phyloP scores from a whole-genome alignment of 2,888 invertebrate genomes.

The Sinotaia quadrata region DNA sequence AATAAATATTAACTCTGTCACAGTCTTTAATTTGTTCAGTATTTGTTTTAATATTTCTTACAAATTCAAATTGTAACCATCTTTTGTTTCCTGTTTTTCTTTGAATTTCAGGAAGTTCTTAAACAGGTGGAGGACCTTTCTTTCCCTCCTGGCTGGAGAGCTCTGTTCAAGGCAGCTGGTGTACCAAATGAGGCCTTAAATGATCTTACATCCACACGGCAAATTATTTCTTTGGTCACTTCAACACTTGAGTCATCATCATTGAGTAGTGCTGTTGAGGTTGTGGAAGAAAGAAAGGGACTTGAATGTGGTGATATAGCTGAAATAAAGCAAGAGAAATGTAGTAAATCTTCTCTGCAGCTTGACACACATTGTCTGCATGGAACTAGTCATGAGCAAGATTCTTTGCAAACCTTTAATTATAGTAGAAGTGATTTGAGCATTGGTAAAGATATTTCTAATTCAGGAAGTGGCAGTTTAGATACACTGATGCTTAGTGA shows the following conservation, averaged over 20 bases:
- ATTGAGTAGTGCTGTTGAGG: no score
- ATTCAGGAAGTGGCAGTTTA: conserved; percentile 18
- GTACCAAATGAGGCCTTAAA: conserved; percentile 56
- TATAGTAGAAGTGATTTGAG: no score
- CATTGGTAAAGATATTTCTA: conserved; percentile 2
- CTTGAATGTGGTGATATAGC: not conserved
- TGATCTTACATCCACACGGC: conserved; percentile 59
- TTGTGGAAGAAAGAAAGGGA: conserved; percentile 12
- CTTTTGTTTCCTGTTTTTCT: no score
- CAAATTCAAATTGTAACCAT: no score
- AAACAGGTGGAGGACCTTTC: conserved; percentile 54
- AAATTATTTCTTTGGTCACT: conserved; percentile 58
- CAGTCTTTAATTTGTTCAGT: no score
- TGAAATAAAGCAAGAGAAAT: no score
- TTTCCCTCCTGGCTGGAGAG: conserved; percentile 61
- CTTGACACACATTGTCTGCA: no score
- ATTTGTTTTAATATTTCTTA: no score
- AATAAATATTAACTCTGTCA: no score
- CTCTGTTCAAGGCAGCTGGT: conserved; percentile 57
- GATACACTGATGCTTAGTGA: conserved; percentile 24
- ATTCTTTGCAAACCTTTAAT: conserved; percentile 3
- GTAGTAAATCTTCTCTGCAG: no score
- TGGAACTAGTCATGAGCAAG: no score
- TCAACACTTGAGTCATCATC: conserved; percentile 44
- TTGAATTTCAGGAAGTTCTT: conserved; percentile 57